Base-by-base conservation (phyloP, 2,797 vertebrate genomes). In the Bryconaethiops microstoma region DNA sequence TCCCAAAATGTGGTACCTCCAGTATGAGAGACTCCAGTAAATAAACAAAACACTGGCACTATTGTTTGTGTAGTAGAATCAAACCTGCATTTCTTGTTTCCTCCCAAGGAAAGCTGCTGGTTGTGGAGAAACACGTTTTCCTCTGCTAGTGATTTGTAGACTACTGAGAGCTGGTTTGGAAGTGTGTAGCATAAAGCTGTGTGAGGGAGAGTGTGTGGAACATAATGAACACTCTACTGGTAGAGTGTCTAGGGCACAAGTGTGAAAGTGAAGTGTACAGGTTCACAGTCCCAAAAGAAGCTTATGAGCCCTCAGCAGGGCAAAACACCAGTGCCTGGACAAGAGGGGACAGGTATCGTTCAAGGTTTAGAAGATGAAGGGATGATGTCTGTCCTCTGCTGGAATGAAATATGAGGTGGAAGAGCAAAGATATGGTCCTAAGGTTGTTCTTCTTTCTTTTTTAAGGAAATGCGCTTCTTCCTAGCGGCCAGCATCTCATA, bases 401-500 rank as follows among this genome's bases (percentile, higher is more conserved):
- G 21, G 39, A 74, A 82, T 39, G 23, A 59, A 40, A 29, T 74
- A 80, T 86, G 87, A 76, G 88, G 79, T 48, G 71, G 23, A 79
- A 74, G 80, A 79, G 16, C 69, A 71, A 2, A 12, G 45, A 76
- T 4, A 74, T 17, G 71, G 12, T 72, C 90, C 89, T 92, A 95
- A 0, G 92, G 92, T 64, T 95, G 94, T 50, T 95, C 96, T 87
- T 96, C 96, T 85, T 97, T 98, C 92, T 97, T 97, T 92, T 98
- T 97, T 88, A 98, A 93, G 0, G 96, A 97, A 91, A 98, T 97
- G 79, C 96, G 94, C 86, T 98, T 97, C 94, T 98, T 98, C 83
- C 96, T 93, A 25, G 97, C 96, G 0, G 96, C 96, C 16, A 98
- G 91, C 97, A 98, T 98, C 92, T 98, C 97, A 3, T 98, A 98